A percentile compares a stretch with the other conserved stretches of the same genome.
These are phyloP conservation scores for Illadopsis cleaveri DNA, from an alignment of 2,113 vertebrate genomes.

Conservation along the genomic window DNA sequence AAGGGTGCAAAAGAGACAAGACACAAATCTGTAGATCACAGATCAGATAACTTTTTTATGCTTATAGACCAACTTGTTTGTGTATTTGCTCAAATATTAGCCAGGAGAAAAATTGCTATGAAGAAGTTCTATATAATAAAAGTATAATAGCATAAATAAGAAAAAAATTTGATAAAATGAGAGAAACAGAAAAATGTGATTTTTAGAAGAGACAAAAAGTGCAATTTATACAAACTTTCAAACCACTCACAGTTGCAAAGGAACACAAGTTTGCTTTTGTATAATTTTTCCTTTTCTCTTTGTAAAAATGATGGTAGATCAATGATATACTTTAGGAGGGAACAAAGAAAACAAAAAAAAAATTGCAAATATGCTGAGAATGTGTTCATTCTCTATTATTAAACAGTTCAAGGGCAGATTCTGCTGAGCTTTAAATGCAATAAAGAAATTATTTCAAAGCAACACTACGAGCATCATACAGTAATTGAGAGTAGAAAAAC, in stretches of 20 bases:
- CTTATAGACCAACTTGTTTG: not conserved
- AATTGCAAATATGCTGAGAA: not conserved
- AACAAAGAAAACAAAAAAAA: not conserved
- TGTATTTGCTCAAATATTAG: not conserved
- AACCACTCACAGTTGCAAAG: not conserved
- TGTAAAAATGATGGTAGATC: not conserved
- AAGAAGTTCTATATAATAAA: not conserved
- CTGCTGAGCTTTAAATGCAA: constrained; percentile 39
- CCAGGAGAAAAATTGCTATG: not conserved
- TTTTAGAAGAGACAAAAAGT: not conserved
- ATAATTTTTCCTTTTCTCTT: not conserved
- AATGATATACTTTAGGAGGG: not conserved
- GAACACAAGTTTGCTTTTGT: not conserved
- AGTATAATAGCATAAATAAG: not conserved
- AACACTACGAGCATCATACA: not conserved
- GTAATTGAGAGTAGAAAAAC: constrained; percentile 40
- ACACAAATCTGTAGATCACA: not conserved
- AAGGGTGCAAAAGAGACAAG: not conserved
- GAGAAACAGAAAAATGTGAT: not conserved
- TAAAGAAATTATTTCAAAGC: constrained; percentile 16
- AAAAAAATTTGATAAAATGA: not conserved
- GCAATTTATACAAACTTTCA: not conserved
- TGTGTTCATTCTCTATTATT: constrained; percentile 13
- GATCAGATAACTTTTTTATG: not conserved
- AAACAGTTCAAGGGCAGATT: constrained; percentile 49